Base-by-base conservation (phyloP, 92 coral and sea anemone species). In the Phymanthus crucifer region DNA sequence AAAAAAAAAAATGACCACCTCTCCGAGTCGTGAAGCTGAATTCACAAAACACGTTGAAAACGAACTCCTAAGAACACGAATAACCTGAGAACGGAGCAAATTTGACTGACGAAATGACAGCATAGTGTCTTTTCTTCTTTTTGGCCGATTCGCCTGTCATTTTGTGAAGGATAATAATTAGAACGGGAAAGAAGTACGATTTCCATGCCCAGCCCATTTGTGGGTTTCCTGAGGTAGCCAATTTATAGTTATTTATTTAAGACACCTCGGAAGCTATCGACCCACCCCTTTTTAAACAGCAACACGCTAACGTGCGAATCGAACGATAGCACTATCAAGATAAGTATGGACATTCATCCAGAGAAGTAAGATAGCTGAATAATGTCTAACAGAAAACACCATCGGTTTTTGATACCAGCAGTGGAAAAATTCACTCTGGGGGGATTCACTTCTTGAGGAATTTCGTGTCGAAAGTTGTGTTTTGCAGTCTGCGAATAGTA, bases 331-430 rank as follows among this genome's bases (percentile, higher is more conserved):
- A 77, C 40, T 77, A 77, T 77, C 72, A 31, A 18, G 72, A 77
- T 58, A 40, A 64, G 23, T 36, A 38, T 27, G 3, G 19, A 64
- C 46, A 31, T 40, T 26, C 48, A 64, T 38, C 65, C 37, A 38
- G n/a, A 61, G 80, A 45, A 75, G 70, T 75, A 57, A n/a, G 80
- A 77, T 77, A 38, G 72, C 29, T 64, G n/a, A n/a, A n/a, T n/a
- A n/a, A n/a, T n/a, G n/a, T n/a, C n/a, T n/a, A n/a, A n/a, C n/a
- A n/a, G n/a, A 23, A 6, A 34, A 61, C 10, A 27, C 11, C n/a
- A n/a, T 12, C 38, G 14, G 16, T 19, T n/a, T 57, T 69, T 40
- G 37, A n/a, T 77, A 32, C 40, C 64, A 21, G 14, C 9, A 4
- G 32, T 3, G 9, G 68, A 61, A 0, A 61, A 27, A 26, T 4